A percentile compares a stretch with the other conserved stretches of the same genome.
These are phyloP conservation scores for Sigmodon hispidus DNA, from an alignment of 2,113 vertebrate species.

Conservation along the genomic window DNA sequence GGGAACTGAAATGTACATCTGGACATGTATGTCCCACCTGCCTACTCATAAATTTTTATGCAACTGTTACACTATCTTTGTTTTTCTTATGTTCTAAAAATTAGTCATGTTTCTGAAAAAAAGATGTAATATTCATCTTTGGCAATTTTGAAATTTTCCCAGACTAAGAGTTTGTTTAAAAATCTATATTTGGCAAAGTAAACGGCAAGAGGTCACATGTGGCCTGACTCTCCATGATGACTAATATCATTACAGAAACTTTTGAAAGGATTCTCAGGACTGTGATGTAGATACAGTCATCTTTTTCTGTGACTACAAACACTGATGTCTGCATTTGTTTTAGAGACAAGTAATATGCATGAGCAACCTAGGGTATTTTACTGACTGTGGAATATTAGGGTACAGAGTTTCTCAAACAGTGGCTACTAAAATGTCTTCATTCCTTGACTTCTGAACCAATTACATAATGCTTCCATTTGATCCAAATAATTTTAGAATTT, in stretches of 20 bases:
- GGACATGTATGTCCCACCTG: background rate
- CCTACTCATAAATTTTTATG: constrained; percentile 65
- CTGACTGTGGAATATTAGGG: background rate
- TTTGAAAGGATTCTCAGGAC: background rate
- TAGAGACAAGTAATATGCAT: background rate
- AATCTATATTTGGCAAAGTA: constrained; percentile 55
- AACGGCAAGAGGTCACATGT: background rate
- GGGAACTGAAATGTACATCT: background rate
- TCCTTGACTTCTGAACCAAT: constrained; percentile 20
- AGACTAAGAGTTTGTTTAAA: constrained; percentile 45
- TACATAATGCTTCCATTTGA: constrained; percentile 1
- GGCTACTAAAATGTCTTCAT: no score
- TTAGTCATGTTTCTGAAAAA: constrained; percentile 66
- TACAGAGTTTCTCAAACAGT: background rate
- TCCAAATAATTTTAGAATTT: constrained; percentile 26
- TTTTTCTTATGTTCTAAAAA: constrained; percentile 61
- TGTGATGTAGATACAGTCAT: background rate
- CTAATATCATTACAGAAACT: background rate
- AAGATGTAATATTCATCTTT: constrained; percentile 56
- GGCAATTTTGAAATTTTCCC: constrained; percentile 56
- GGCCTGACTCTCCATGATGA: background rate
- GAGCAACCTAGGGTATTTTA: background rate
- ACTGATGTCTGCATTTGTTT: background rate
- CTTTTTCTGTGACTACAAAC: background rate
- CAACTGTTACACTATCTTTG: constrained; percentile 61